These are phyloP conservation scores for Pilophorus perplexus DNA, from an alignment of 2,888 invertebrate species.

Conservation along the genomic window DNA sequence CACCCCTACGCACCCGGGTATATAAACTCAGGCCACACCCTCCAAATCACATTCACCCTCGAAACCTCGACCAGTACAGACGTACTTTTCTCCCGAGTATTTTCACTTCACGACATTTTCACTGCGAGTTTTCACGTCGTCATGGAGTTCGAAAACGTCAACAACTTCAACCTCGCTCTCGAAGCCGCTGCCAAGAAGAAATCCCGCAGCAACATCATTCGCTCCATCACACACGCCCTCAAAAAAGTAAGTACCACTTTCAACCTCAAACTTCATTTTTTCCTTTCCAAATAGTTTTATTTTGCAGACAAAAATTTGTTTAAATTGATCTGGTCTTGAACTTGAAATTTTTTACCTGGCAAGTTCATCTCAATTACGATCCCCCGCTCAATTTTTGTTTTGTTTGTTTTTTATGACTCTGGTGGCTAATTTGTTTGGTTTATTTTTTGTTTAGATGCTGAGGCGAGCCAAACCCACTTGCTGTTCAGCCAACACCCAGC, in stretches of 20 bases:
- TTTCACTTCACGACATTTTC: neutral
- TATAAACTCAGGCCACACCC: conserved; percentile 26
- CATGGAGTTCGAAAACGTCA: conserved; percentile 46
- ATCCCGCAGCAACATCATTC: conserved; percentile 33
- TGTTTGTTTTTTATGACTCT: conserved; percentile 39
- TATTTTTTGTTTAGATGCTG: conserved; percentile 40
- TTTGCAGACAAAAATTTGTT: too few relatives aligned
- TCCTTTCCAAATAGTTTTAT: neutral
- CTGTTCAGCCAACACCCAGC: conserved; percentile 8
- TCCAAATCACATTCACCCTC: conserved; percentile 32
- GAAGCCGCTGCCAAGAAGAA: conserved; percentile 43
- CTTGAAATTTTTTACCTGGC: neutral
- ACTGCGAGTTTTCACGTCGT: conserved; percentile 1
- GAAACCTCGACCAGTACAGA: conserved; percentile 6
- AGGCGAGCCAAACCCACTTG: conserved; percentile 43
- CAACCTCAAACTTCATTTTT: neutral
- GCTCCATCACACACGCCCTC: conserved; percentile 41
- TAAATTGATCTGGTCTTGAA: too few relatives aligned
- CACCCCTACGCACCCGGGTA: conserved; percentile 32
- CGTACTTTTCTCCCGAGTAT: neutral
- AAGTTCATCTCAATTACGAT: neutral
- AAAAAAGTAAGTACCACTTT: conserved; percentile 45
- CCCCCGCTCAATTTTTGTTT: conserved; percentile 11
- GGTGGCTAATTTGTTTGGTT: too few relatives aligned
- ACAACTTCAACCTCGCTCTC: conserved; percentile 46